Evolutionary conservation across 1,140 invertebrate genomes (phyloP).

Genomic region (Aphis craccivora): DNA sequence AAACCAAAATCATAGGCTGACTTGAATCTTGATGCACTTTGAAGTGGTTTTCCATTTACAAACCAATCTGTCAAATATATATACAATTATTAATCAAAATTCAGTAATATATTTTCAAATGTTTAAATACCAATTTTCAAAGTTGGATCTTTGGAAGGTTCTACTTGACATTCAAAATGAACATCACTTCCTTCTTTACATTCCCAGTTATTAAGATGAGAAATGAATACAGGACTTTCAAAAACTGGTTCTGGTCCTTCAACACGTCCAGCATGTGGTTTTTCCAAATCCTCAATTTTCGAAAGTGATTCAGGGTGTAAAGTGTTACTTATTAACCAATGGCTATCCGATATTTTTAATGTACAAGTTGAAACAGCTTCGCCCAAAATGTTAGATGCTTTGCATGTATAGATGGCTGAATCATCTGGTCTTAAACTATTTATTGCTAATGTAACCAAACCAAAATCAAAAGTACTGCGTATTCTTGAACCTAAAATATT

Average conservation of each 20-base stretch:
- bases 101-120: neutral
- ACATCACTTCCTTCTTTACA: conserved; percentile 89
- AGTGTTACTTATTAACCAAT: conserved; percentile 86
- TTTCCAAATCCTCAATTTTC: conserved; percentile 86
- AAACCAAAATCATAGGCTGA: conserved; percentile 90
- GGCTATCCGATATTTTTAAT: conserved; percentile 84
- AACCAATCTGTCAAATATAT: conserved; percentile 75
- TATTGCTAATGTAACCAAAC: conserved; percentile 89
- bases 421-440: conserved; percentile 86
- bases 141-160: conserved; percentile 93
- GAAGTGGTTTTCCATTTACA: conserved; percentile 83
- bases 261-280: conserved; percentile 71
- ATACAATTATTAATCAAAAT: neutral
- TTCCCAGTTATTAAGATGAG: conserved; percentile 88
- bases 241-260: conserved; percentile 79
- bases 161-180: conserved; percentile 94
- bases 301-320: conserved; percentile 90
- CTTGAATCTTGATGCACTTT: conserved; percentile 81
- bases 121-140: conserved; percentile 75
- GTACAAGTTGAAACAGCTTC: conserved; percentile 91
- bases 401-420: conserved; percentile 93
- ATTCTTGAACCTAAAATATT: conserved; percentile 71
- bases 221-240: conserved; percentile 87
- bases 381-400: conserved; percentile 87
- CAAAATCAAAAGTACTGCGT: conserved; percentile 91